Base-by-base conservation (phyloP, 2,113 vertebrate genomes). In the Chamaea fasciata region DNA sequence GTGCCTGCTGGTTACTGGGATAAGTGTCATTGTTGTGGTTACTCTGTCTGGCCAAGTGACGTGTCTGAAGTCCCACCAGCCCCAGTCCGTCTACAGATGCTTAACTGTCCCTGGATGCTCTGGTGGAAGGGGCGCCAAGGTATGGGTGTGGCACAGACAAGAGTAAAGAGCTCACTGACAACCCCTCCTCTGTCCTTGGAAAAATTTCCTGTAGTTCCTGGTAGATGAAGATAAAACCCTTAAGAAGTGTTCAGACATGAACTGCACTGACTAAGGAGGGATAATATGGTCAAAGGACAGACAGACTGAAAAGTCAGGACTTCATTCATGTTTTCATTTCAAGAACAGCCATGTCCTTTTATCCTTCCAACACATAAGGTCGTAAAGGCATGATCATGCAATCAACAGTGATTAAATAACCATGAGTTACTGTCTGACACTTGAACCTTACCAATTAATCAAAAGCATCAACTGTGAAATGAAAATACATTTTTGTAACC, bases 371-470 rank as follows among this genome's bases (percentile, higher is more conserved):
- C 74, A 76, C 39, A 26, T 67, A 86, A 77, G 71, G 85, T 90
- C 92, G 47, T 41, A 88, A 80, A 73, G 63, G 50, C 85, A 76
- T 70, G 83, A 83, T 89, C 73, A 52, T 47, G 92, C 68, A 93
- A 89, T 84, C 89, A 87, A 50, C 44, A 52, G 83, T 89, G 91
- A 95, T 59, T 94, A 91, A 95, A 94, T 94, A 95, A 96, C 68
- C 76, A 94, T 64, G 83, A 90, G 80, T 87, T 93, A 90, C 83
- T 81, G 83, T 37, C 64, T 95, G 83, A 70, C 94, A 94, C 64
- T 92, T 89, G 89, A 90, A 94, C 89, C 3, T 5, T 46, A 81
- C 17, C 52, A 93, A 94, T 95, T 94, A 96, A 90, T 94, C 79
- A 93, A 86, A 94, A 83, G 42, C 76, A 86, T 57, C 63, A 90